Evolutionary conservation across 1,140 invertebrate species (phyloP), one percentile per base, ranked within the genome.

Genomic region (Sogatella furcifera): DNA sequence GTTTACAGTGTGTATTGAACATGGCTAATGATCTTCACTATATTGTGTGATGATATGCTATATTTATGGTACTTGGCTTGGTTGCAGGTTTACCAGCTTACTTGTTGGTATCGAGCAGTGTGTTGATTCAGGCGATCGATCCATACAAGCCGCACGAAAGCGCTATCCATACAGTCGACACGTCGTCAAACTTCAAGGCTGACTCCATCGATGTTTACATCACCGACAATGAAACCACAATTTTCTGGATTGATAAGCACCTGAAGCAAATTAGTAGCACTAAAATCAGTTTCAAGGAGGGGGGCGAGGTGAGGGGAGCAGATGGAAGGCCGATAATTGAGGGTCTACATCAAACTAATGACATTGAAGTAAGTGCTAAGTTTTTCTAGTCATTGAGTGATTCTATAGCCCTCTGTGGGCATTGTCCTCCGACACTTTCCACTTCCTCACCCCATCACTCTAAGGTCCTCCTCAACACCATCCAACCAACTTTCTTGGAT

Each of bases 21-120:
- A n/a, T n/a, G n/a, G n/a, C n/a, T n/a, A n/a, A n/a, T n/a, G n/a
- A n/a, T n/a, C n/a, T n/a, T n/a, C n/a, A n/a, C n/a, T n/a, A n/a
- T n/a, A n/a, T n/a, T n/a, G n/a, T n/a, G n/a, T n/a, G n/a, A n/a
- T n/a, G n/a, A n/a, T n/a, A n/a, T n/a, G n/a, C n/a, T n/a, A n/a
- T n/a, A n/a, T n/a, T n/a, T n/a, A n/a, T n/a, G n/a, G n/a, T n/a
- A n/a, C n/a, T n/a, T n/a, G n/a, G n/a, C 43, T 49, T 60, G 28
- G 5, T 49, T 42, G 19, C 54, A 70, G 75, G 79, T 2, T 71
- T 75, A 5, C 71, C 79, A 59, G 79, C 83, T 9, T 77, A 78
- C 46, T 70, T 87, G 41, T 70, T 86, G 31, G 69, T 87, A 5
- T 81, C 83, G 0, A 80, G 76, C 28, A 84, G 87, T 68, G 77